Base-by-base conservation (phyloP, 2,888 invertebrate genomes). In the Drosophila lacicola region DNA sequence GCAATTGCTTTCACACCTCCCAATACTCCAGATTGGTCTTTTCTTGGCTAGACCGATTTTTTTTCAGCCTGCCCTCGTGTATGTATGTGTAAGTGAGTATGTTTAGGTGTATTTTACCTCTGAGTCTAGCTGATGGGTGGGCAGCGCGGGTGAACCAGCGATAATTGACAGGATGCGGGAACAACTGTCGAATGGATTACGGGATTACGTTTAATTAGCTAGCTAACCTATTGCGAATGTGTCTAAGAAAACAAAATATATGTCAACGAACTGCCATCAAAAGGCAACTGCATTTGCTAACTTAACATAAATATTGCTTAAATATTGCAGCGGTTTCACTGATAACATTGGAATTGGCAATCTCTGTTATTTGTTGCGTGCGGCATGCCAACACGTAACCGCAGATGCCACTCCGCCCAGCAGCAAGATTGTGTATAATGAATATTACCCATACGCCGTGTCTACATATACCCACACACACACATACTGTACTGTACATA, bases 121-220 rank as follows among this genome's bases (percentile, higher is more conserved):
- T 45, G 14, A 4, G 11, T 33, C 21, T 41, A 10, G 14, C 19
- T 53, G 42, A 61, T 62, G 65, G 46, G 25, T 57, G 50, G 51
- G 44, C 42, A 49, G 42, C 29, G 21, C 21, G 19, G 49, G 14
- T 17, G 21, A 29, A 46, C 34, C 36, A 8, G 41, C 25, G 53
- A 37, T 74, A 63, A 66, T 56, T 78, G 44, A 36, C 50, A 8
- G 8, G 53, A 72, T 66, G 60, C 56, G 62, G 66, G 62, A 61
- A 19, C 58, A 51, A 58, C 51, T 79, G 76, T 55, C 71, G 58
- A 62, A 37, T 53, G 80, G 66, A 71, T 65, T 55, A 61, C 13
- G 57, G 65, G 72, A 72, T 70, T 76, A 61, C 41, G 57, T 61
- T 65, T 44, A 86, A 80, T 80, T 66, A 63, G 65, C 44, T 64